These are phyloP conservation scores for Creontiades dilutus DNA, from an alignment of 2,888 invertebrate genomes.

Conservation along the genomic window DNA sequence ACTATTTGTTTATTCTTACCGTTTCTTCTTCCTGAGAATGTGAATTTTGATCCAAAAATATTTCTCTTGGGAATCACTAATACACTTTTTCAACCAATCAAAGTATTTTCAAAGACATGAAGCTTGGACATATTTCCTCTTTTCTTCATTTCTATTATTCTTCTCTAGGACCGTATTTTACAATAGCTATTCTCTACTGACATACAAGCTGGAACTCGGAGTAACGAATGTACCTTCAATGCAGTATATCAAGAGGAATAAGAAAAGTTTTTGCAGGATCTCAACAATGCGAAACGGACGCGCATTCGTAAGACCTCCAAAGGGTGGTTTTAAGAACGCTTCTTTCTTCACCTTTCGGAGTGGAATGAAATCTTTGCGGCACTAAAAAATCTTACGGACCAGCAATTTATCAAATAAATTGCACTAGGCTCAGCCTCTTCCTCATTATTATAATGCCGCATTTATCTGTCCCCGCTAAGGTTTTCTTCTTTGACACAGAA, in stretches of 20 bases:
- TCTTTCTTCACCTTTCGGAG: constrained; percentile 12
- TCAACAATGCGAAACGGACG: constrained; percentile 29
- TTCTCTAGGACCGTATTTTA: background rate
- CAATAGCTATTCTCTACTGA: background rate
- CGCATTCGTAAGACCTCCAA: background rate
- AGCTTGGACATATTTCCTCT: background rate
- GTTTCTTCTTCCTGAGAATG: too few species aligned
- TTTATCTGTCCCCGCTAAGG: constrained; percentile 17
- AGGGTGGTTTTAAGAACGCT: background rate
- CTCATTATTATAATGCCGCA: constrained; percentile 32
- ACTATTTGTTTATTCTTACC: too few species aligned
- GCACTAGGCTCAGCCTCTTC: constrained; percentile 9
- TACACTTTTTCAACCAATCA: background rate
- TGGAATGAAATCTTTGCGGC: background rate
- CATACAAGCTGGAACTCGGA: background rate
- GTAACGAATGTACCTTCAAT: background rate
- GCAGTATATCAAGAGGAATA: constrained; percentile 25
- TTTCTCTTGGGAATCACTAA: too few species aligned
- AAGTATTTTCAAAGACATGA: background rate
- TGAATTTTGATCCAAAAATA: too few species aligned
- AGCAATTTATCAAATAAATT: constrained; percentile 29
- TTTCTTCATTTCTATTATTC: background rate
- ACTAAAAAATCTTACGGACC: background rate
- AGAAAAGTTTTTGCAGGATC: background rate
- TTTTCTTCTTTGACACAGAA: background rate